Base-by-base conservation (phyloP, 2,888 invertebrate species). In the Tricholauxania praeusta region DNA sequence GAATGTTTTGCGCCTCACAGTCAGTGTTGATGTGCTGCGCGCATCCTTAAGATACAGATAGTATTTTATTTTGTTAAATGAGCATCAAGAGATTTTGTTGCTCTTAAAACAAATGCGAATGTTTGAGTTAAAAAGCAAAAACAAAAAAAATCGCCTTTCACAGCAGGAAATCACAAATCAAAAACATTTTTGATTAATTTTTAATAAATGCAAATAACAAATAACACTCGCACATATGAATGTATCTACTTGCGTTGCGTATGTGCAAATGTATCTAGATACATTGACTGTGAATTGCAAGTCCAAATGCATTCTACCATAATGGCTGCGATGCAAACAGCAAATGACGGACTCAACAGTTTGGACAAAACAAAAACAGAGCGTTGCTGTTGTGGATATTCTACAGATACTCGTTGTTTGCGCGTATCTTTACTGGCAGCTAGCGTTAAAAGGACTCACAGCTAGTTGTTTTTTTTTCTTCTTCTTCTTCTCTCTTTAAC, bases 121-220 rank as follows among this genome's bases (percentile, higher is more conserved):
- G 14, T 28, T 3, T 22, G 22, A 22, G 22, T 22, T 22, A 67
- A 47, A 47, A 22, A 47, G n/a, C n/a, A n/a, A n/a, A n/a, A n/a
- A n/a, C n/a, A n/a, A 67, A 51, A 59, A 57, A 75, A 77, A 75
- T 76, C 76, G 67, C 64, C 72, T 64, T 66, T 74, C 83, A 76
- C 84, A 85, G 84, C 85, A 82, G 85, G 85, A 85, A 84, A 82
- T 84, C 84, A 82, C 84, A 82, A 83, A 82, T 84, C 82, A 84
- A 80, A 82, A 80, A 75, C 77, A 76, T 79, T 78, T n/a, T 83
- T 83, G 85, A 85, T 85, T 85, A 85, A 85, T 84, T 84, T 84
- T 81, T 81, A 81, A 82, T 82, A 82, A 80, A 82, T 82, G 72
- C 75, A 75, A 75, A 75, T 75, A 73, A 55, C 68, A 72, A 68